Conservation (phyloP, 2,888 invertebrate species). For the Lasioglossum malachurum region DNA sequence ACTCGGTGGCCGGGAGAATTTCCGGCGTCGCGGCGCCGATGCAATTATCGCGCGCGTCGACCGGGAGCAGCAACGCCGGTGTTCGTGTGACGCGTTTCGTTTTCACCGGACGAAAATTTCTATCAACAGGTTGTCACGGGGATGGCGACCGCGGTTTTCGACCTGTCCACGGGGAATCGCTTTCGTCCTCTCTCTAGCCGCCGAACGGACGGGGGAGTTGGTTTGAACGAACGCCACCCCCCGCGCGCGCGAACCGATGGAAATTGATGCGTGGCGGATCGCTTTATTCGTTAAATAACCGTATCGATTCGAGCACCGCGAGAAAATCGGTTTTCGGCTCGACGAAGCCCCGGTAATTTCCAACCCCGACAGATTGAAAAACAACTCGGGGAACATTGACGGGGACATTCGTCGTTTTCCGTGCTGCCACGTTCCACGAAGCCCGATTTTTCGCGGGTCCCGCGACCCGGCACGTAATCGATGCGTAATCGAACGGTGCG, state of each 20-base stretch:
- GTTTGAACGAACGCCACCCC: background rate
- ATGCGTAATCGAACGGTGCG: background rate
- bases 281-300: slow-evolving; percentile 66
- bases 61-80: background rate
- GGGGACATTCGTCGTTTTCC: slow-evolving; percentile 7
- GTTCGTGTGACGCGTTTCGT: slow-evolving; percentile 52
- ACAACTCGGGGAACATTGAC: slow-evolving; percentile 16
- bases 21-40: slow-evolving; percentile 18
- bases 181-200: slow-evolving; percentile 28
- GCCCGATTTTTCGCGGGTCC: background rate
- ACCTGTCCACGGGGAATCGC: slow-evolving; percentile 46
- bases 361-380: slow-evolving; percentile 25
- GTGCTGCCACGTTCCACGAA: background rate
- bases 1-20: slow-evolving; percentile 17
- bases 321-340: slow-evolving; percentile 38
- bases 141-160: slow-evolving; percentile 46
- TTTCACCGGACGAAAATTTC: slow-evolving; percentile 63
- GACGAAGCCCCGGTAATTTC: slow-evolving; percentile 9
- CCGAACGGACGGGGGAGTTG: background rate
- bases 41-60: slow-evolving; percentile 53
- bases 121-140: slow-evolving; percentile 75
- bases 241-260: slow-evolving; percentile 13
- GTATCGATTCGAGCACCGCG: slow-evolving; percentile 43
- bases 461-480: background rate
- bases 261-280: slow-evolving; percentile 57